These are phyloP conservation scores for Perdita meconis DNA, from an alignment of 2,888 invertebrate species.

Conservation along the genomic window DNA sequence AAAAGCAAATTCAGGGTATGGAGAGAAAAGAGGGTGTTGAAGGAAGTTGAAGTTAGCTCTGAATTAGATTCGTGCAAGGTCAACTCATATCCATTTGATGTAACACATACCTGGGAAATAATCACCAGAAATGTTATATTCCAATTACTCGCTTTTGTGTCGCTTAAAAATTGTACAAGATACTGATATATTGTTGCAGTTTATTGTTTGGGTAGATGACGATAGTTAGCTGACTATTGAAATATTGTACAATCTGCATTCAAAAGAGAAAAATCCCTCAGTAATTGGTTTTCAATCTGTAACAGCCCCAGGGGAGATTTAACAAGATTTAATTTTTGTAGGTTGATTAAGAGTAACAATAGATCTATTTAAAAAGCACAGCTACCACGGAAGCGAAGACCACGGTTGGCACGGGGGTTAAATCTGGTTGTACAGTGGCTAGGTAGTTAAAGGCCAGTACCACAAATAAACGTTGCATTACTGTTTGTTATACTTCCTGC, in stretches of 20 bases:
- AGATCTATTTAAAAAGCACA: neutral
- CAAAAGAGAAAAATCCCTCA: no score
- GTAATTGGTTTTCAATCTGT: no score
- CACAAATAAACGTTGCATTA: slow-evolving; percentile 55
- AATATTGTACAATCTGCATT: no score
- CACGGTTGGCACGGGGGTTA: slow-evolving; percentile 19
- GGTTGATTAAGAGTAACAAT: neutral
- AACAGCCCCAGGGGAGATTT: no score
- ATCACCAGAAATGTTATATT: no score
- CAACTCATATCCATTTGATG: no score
- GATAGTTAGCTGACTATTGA: no score
- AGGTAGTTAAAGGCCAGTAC: slow-evolving; percentile 39
- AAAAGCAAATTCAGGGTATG: slow-evolving; percentile 4
- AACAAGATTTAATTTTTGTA: slow-evolving; percentile 5
- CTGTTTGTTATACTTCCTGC: slow-evolving; percentile 46
- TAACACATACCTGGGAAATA: no score
- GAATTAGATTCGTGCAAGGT: neutral
- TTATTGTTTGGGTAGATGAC: no score
- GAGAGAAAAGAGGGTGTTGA: neutral
- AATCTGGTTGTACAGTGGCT: slow-evolving; percentile 35
- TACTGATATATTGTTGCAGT: no score
- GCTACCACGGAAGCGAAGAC: neutral
- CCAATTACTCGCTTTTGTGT: no score
- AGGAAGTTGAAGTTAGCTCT: neutral
- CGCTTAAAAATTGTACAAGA: no score